Evolutionary conservation across 2,888 invertebrate species (phyloP), one percentile per base, ranked within the genome.

Genomic region (Tupiocoris notatus): DNA sequence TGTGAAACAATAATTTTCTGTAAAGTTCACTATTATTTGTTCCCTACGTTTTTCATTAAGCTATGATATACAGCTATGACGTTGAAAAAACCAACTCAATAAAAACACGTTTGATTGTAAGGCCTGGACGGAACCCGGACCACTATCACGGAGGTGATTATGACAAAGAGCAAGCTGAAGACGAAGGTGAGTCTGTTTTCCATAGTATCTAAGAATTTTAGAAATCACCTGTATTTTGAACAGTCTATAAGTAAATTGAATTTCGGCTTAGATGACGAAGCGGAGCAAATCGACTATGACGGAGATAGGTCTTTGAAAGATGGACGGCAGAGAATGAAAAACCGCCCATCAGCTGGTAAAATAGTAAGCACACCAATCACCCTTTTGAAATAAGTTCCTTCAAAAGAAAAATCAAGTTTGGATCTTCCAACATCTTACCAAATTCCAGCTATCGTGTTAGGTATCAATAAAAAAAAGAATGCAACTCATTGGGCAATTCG

Each of bases 111-210:
- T 39, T 39, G 39, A 39, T 39, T 39, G 17, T 20, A 57, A 67
- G 67, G 62, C 22, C 67, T 61, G 67, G 75, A 21, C 65, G 75
- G 9, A 78, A 78, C 58, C 76, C 76, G 20, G 78, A 81, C 24
- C 77, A 77, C 59, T 78, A 79, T 57, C 79, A 78, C 62, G 79
- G 80, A 25, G 78, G 77, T 20, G 80, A 80, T 25, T 80, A 80
- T 56, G 80, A 79, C 54, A 80, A 77, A 17, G 80, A 80, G 39
- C 77, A 78, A n/a, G 78, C 77, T n/a, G 81, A 82, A 77, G 82
- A 82, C 76, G 81, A 81, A 78, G 81, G 77, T 75, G 76, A 57
- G 77, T 61, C 1, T 12, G 22, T 56, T 68, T 68, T 3, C 39
- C 39, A 12, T 39, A 39, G 39, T 12, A 39, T 39, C 12, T 12